These are phyloP conservation scores for Chironomus striatipennis DNA, from an alignment of 1,140 invertebrate genomes.

Conservation along the genomic window DNA sequence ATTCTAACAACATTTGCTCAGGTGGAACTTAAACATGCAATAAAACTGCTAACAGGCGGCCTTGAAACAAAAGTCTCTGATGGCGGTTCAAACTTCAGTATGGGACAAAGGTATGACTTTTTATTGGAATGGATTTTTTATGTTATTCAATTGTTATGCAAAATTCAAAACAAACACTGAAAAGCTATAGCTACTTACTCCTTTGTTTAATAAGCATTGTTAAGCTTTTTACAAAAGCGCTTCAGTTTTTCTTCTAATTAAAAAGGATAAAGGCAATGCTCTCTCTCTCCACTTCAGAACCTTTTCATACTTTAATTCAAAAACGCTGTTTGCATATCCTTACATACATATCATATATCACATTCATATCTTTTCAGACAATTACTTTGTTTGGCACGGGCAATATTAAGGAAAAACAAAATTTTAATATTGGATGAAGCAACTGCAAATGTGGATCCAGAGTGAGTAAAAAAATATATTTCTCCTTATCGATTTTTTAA, in stretches of 20 bases:
- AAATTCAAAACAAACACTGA: too few species aligned
- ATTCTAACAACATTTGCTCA: conserved; percentile 28
- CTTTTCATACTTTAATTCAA: too few species aligned
- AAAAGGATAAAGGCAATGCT: too few species aligned
- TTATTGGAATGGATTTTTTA: background rate
- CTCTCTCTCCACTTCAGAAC: too few species aligned
- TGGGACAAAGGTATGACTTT: conserved; percentile 49
- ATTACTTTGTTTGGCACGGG: conserved; percentile 48
- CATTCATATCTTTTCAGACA: conserved; percentile 34
- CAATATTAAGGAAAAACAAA: conserved; percentile 46
- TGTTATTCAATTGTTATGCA: too few species aligned
- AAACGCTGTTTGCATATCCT: background rate
- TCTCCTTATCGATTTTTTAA: conserved; percentile 41
- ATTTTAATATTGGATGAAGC: conserved; percentile 53
- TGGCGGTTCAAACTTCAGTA: conserved; percentile 57
- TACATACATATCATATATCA: background rate
- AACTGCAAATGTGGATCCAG: conserved; percentile 50
- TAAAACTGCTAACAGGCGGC: conserved; percentile 44
- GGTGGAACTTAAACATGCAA: conserved; percentile 45
- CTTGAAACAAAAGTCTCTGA: conserved; percentile 52
- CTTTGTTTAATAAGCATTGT: too few species aligned
- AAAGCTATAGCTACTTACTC: too few species aligned
- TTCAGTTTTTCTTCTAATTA: too few species aligned
- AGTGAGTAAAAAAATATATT: conserved; percentile 36
- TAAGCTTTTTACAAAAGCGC: too few species aligned